Evolutionary conservation across 2,113 vertebrate species (phyloP), one percentile per base, ranked within the genome.

Genomic region (Rallus limicola): DNA sequence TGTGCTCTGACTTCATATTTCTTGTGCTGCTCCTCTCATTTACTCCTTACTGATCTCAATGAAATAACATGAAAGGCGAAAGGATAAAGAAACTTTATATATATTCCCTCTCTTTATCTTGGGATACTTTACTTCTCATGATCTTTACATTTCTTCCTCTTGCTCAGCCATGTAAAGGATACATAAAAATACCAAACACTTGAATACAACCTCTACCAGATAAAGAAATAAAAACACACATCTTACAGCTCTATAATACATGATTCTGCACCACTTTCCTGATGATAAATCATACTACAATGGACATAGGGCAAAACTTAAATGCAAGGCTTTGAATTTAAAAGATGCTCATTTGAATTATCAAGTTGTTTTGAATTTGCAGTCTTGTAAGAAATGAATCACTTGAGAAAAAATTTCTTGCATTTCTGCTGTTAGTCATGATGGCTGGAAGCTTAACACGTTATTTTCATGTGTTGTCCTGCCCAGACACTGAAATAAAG

Each of bases 1-100:
- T 95, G 72, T 80, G 72, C 31, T 97, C 83, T 84, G 63, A 93
- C 83, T 97, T 95, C 53, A 53, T 94, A 93, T 96, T 97, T 77
- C 46, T 94, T 69, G 40, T 71, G 53, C 58, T 72, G n/a, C 58
- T 91, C 7, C 26, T 64, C n/a, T 82, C 10, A 10, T 28, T 85
- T 95, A 69, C 34, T 88, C 44, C n/a, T 58, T 92, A 91, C 67
- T 1, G 0, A 83, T 96, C 90, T 86, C 75, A 94, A 28, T 44
- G 92, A 93, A 82, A 65, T 81, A 87, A 82, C 50, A 67, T 56
- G n/a, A 90, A 81, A 95, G 29, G 9, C 44, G 40, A 91, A 92
- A 91, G 64, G 24, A 11, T 48, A 81, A 78, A 13, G 10, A 83
- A 36, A 4, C 21, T 89, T 95, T n/a, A 78, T 62, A 84, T 26